Evolutionary conservation across 35 echinoderm and acorn worm species (phyloP).

Genomic region (Amphiura filiformis): DNA sequence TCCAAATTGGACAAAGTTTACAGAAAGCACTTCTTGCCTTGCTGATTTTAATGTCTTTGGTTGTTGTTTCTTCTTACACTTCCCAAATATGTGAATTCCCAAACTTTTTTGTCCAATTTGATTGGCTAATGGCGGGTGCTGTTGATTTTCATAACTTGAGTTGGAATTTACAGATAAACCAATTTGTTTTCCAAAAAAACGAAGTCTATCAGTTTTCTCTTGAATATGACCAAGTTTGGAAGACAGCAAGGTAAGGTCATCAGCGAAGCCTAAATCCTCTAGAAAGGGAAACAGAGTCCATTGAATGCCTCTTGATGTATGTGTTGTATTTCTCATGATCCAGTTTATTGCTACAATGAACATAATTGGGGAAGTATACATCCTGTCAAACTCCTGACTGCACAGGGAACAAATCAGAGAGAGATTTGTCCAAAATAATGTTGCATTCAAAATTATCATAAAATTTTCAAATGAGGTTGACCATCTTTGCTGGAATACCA

Average conservation of each 20-base stretch:
- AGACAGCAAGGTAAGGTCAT: slow-evolving; percentile 27
- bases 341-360: neutral
- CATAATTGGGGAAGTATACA: neutral
- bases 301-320: neutral
- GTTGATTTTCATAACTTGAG: slow-evolving; percentile 31
- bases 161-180: slow-evolving; percentile 11
- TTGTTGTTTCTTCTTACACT: neutral
- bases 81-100: neutral
- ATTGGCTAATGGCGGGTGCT: neutral
- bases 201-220: slow-evolving; percentile 11
- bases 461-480: neutral
- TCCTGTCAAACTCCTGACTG: slow-evolving; percentile 16
- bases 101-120: neutral
- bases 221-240: neutral
- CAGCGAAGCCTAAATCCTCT: slow-evolving; percentile 15
- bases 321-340: slow-evolving; percentile 27
- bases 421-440: neutral
- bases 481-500: neutral
- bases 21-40: neutral
- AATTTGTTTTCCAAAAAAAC: neutral
- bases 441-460: neutral
- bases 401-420: slow-evolving; percentile 2
- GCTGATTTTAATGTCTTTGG: neutral
- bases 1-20: neutral
- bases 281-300: neutral